Evolutionary conservation across 2,113 vertebrate species (phyloP), one percentile per base, ranked within the genome.

Genomic region (Microcebus murinus): DNA sequence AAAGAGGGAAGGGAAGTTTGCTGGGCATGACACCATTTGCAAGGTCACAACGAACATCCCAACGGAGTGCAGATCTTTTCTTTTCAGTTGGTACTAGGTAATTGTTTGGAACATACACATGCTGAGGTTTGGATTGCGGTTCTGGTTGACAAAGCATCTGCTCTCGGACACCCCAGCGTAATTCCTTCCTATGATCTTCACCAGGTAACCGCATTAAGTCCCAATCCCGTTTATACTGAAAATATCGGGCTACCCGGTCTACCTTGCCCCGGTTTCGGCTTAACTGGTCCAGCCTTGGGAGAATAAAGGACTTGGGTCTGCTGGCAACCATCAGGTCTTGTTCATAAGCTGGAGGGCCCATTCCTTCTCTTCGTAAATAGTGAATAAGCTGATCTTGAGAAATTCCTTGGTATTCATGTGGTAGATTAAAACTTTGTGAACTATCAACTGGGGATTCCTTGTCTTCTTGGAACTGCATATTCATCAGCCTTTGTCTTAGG

Each of bases 31-130:
- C 71, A 0, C 99, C 98, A 6, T 98, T 98, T 70, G 99, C 99
- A 92, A 99, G 96, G 79, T 99, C 98, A 84, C 98, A 99, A 55
- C 99, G 98, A 97, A 99, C 97, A 65, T 98, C 98, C 99, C 99
- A 99, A 86, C 99, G 98, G 20, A 99, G 98, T 3, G 99, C 98
- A 0, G 98, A 99, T 3, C 99, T 98, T 85, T 99, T 99, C 98
- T 99, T 99, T 39, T 99, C 99, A 0, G 99, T 99, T 31, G 99
- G 99, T n/a, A 99, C 99, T 0, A 97, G 9, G 55, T 99, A 99
- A 3, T 87, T 85, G 96, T 99, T 99, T 55, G 99, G 99, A 36
- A 98, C 57, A 8, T 90, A 97, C 0, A 97, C 67, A 7, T 96
- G 98, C 9, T 93, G 99, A 39, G 99, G 97, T 76, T 91, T 98